Evolutionary conservation across 1,140 invertebrate genomes (phyloP), one percentile per base, ranked within the genome.

Genomic region (Aphelinus certus): DNA sequence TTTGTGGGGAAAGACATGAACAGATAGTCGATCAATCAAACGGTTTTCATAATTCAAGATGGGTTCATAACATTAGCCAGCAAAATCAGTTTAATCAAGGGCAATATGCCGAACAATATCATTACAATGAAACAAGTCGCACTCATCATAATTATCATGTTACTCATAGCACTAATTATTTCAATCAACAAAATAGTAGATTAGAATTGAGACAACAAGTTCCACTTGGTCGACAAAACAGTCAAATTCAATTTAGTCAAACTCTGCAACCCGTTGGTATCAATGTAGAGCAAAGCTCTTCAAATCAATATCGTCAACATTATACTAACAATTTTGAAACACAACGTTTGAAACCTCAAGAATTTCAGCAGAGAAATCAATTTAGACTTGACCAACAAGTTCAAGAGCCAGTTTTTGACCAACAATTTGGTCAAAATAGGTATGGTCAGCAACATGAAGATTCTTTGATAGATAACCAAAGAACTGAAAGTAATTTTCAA

Each of bases 141-240:
- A n/a, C 51, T 47, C 75, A 77, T 74, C 60, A 45, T 26, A 71
- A 67, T 72, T 63, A 48, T 43, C 3, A 55, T 48, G 47, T 64
- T 47, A 51, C 61, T 48, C 71, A 72, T 43, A 26, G 57, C n/a
- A 64, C 46, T 5, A 64, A 64, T 56, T 57, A 56, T 57, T 42
- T 26, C 9, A 58, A 49, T 9, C 51, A 64, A 26, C 51, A 64
- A 47, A 62, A 55, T 10, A 48, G 75, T 46, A 46, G 65, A 56
- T 7, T 73, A 48, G 71, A 79, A 71, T 75, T 76, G 7, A 70
- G 73, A 9, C 69, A 77, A 67, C 69, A 79, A 69, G 26, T 51
- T 45, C 5, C 69, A 46, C 48, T 43, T 9, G 43, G 9, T 65
- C 63, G 42, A 65, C 63, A 64, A 51, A 51, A 64, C 10, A 51